Evolutionary conservation across 2,797 vertebrate genomes (phyloP), one percentile per base, ranked within the genome.

Genomic region (Neosilurus hyrtlii): DNA sequence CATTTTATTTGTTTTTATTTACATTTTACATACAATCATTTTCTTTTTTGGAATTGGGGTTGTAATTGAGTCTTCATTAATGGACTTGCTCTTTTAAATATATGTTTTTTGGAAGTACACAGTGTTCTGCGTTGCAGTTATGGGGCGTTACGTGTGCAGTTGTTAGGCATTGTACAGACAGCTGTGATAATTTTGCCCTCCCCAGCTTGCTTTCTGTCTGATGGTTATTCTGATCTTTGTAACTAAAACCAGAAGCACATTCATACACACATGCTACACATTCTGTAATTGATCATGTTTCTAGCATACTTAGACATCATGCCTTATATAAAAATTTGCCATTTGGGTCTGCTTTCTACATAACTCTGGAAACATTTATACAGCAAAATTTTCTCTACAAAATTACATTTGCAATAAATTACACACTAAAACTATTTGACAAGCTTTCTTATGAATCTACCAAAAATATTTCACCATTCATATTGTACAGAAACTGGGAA

Each of bases 351-450:
- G 2, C 10, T 52, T 78, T 78, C n/a, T 78, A 51, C n/a, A 26
- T 26, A 4, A n/a, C 0, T n/a, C 24, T 52, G 76, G 20, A 18
- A 61, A 59, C 20, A 24, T 43, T 9, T 61, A 76, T 49, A 51
- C 59, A 49, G 37, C 59, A 20, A 63, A 16, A 9, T 49, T 51
- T n/a, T 52, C 61, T 78, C 61, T 79, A 66, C 76, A 79, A 79
- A 79, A 65, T 79, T 52, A 65, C 24, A 52, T 79, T 49, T 79
- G 16, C n/a, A 30, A 79, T 66, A 65, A 63, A 63, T 78, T 26
- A 61, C 43, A 49, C 37, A 78, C 11, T 51, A 51, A 26, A 78
- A 8, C 9, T 26, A 43, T 77, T 26, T 51, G 43, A 63, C 72
- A 75, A 61, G 20, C 12, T 77, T 18, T 51, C 22, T 79, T 78